Conservation (phyloP, 1,140 invertebrate species). For the Panagrolaimus sp. region DNA sequence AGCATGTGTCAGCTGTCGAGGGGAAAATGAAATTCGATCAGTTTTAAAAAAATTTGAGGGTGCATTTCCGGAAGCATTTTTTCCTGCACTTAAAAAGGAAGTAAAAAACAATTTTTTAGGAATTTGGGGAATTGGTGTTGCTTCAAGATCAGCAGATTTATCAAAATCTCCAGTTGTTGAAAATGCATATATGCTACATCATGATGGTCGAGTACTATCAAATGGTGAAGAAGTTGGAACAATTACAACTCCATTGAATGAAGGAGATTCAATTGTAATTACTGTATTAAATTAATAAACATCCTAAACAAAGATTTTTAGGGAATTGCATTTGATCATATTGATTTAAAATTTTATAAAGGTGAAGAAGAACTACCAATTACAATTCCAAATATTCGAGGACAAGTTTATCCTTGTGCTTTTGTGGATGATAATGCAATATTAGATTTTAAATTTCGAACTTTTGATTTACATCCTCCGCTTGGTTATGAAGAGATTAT, state of each 20-base stretch:
- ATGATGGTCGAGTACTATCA: constrained; percentile 78
- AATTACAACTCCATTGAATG: constrained; percentile 68
- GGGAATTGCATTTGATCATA: constrained; percentile 87
- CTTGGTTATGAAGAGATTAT: constrained; percentile 89
- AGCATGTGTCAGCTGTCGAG: too few species aligned
- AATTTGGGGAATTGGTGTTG: constrained; percentile 86
- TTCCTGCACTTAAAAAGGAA: not conserved
- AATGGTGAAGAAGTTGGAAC: constrained; percentile 75
- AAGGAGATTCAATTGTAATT: constrained; percentile 85
- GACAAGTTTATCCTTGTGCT: constrained; percentile 81
- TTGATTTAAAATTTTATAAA: constrained; percentile 88
- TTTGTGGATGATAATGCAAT: constrained; percentile 96
- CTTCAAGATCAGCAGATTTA: constrained; percentile 77
- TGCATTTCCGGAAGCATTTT: too few species aligned
- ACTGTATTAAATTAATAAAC: constrained; percentile 27
- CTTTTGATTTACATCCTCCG: constrained; percentile 77
- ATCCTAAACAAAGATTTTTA: constrained; percentile 35
- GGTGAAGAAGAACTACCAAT: constrained; percentile 81
- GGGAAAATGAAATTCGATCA: too few species aligned
- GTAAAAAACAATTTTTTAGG: constrained; percentile 63
- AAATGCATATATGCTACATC: constrained; percentile 86
- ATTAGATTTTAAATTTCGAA: constrained; percentile 83
- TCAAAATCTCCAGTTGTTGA: constrained; percentile 74
- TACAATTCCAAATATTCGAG: constrained; percentile 79
- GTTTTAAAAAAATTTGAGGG: too few species aligned